phyloP scores from a whole-genome alignment of 2,797 vertebrate species.

The Clarias platycephalus region DNA sequence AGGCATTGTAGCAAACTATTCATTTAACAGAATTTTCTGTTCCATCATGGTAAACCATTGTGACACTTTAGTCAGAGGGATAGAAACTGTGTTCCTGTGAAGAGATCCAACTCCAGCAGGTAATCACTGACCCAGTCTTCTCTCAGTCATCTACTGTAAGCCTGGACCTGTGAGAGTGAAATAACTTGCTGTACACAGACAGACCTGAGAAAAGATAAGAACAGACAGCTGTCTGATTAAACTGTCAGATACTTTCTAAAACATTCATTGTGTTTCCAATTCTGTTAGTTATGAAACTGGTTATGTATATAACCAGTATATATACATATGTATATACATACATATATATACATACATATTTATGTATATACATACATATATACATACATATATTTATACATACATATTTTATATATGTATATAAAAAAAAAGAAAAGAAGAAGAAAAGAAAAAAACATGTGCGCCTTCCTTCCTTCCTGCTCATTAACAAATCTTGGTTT shows the following conservation, averaged over 20 bases:
- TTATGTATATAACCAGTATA: too few relatives aligned
- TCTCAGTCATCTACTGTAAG: slow-evolving; percentile 69
- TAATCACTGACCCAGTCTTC: slow-evolving; percentile 59
- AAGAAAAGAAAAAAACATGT: neutral
- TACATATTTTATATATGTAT: too few relatives aligned
- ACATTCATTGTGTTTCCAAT: neutral
- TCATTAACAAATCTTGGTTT: neutral
- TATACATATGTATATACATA: too few relatives aligned
- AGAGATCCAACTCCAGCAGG: slow-evolving; percentile 36
- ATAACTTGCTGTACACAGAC: slow-evolving; percentile 67
- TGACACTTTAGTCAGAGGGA: slow-evolving; percentile 35
- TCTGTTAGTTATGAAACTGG: too few relatives aligned
- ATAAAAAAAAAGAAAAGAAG: too few relatives aligned
- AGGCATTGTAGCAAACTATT: slow-evolving; percentile 16
- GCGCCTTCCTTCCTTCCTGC: neutral
- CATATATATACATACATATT: too few relatives aligned
- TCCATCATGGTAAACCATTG: slow-evolving; percentile 61
- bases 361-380: too few relatives aligned
- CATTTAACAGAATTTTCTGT: slow-evolving; percentile 14
- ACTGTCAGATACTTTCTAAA: neutral
- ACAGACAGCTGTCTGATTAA: neutral
- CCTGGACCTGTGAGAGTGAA: slow-evolving; percentile 62
- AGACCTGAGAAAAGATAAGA: slow-evolving; percentile 62
- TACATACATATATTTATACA: too few relatives aligned
- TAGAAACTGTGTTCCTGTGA: neutral